A percentile compares a stretch with the other conserved stretches of the same genome.
These are phyloP conservation scores for Acanthococcus lagerstroemiae DNA, from an alignment of 2,888 invertebrate species.

Conservation along the genomic window DNA sequence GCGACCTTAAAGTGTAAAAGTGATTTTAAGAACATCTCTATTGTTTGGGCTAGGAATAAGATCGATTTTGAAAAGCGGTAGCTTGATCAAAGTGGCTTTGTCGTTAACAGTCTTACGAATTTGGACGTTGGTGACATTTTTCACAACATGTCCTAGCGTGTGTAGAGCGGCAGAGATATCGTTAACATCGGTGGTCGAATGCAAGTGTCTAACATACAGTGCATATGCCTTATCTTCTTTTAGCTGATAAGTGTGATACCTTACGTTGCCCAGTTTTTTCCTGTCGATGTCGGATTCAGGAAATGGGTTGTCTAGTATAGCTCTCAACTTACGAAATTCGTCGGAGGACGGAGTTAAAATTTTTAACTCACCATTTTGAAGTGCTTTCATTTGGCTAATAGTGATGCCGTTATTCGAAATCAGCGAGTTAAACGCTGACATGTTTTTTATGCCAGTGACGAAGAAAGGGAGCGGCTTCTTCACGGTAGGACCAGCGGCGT, in stretches of 20 bases:
- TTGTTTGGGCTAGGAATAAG: neutral
- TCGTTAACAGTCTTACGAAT: neutral
- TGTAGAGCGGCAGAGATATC: neutral
- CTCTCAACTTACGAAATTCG: neutral
- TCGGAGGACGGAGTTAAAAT: neutral
- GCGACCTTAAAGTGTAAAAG: neutral
- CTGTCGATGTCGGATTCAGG: neutral
- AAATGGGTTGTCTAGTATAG: neutral
- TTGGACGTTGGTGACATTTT: neutral
- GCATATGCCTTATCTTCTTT: neutral
- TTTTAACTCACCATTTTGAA: neutral
- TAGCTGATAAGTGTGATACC: neutral
- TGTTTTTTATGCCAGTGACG: neutral
- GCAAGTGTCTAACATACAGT: neutral
- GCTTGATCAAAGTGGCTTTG: neutral
- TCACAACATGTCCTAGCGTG: neutral
- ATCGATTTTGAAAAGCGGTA: neutral
- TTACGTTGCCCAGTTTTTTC: neutral
- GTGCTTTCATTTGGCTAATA: neutral
- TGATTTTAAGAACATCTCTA: neutral
- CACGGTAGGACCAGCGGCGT: no score
- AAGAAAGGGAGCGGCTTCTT: neutral
- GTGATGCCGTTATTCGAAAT: neutral
- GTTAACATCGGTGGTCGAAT: neutral
- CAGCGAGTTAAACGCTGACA: neutral